Evolutionary conservation across 2,888 invertebrate species (phyloP).

Genomic region (Graphium colonna): DNA sequence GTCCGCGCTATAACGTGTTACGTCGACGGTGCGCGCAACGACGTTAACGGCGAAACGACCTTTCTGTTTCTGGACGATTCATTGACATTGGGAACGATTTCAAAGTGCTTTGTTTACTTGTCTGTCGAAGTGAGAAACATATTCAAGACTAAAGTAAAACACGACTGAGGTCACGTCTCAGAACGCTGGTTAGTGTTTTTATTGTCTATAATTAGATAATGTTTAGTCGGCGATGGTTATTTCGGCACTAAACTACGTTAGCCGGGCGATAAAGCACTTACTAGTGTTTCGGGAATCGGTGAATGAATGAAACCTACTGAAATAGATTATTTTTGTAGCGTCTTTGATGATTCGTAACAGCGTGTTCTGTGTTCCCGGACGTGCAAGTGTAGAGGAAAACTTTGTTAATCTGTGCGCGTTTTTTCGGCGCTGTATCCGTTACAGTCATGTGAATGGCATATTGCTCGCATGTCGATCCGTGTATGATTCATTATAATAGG

Average conservation of each 20-base stretch:
- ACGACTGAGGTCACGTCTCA: constrained; percentile 39
- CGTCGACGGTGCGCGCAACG: background rate
- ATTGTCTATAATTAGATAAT: constrained; percentile 40
- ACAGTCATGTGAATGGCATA: too few species aligned
- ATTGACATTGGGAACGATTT: constrained; percentile 16
- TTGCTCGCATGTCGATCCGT: too few species aligned
- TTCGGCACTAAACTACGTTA: constrained; percentile 38
- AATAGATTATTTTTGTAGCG: constrained; percentile 8
- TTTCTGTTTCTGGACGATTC: constrained; percentile 19
- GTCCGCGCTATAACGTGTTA: background rate
- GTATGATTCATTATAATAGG: too few species aligned
- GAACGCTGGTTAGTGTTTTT: constrained; percentile 43
- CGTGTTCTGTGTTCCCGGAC: background rate
- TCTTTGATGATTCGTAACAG: background rate
- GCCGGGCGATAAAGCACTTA: constrained; percentile 27
- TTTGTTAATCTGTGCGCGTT: background rate
- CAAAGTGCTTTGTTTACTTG: constrained; percentile 38
- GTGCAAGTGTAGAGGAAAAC: background rate
- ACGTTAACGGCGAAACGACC: constrained; percentile 11
- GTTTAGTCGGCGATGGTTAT: constrained; percentile 49
- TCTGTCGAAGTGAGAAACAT: constrained; percentile 39
- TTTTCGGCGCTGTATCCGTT: too few species aligned
- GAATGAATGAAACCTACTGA: constrained; percentile 27
- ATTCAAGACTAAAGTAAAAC: constrained; percentile 34
- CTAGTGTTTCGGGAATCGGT: constrained; percentile 26